Base-by-base conservation (phyloP, 2,113 vertebrate species). In the Salminus brasiliensis region DNA sequence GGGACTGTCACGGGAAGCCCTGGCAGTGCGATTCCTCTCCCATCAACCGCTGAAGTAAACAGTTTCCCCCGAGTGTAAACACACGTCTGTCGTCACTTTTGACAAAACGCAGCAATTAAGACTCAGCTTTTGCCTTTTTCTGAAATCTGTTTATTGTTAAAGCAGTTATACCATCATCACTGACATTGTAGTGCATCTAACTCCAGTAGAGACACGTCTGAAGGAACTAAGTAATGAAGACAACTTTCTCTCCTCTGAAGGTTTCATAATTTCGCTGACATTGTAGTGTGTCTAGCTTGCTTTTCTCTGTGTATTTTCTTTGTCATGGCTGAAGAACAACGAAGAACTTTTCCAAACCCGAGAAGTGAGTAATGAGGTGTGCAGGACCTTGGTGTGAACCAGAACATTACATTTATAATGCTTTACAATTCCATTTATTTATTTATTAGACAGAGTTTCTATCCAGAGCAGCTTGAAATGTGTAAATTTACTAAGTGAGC, bases 1-100 rank as follows among this genome's bases (percentile, higher is more conserved):
- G 81, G 78, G 79, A 66, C 78, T 65, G 81, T 85, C 78, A 78
- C 68, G 70, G 89, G 87, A 74, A 85, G 72, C n/a, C 39, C 39
- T 81, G 80, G 60, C 55, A 21, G 57, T 23, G 49, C 36, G 15
- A 36, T 70, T 69, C 77, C 83, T 87, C 78, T 85, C 81, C 84
- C 87, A 84, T 91, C 89, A 89, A 83, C 86, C 85, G 84, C 85
- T 87, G 85, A 87, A 88, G 88, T 91, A 90, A 91, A 91, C 86
- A 76, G 83, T 90, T 55, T 89, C 88, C 87, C 87, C 83, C 71
- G 82, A 87, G 86, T 84, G 87, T 88, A 91, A 84, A 90, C 87
- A 89, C 60, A 81, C 85, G 84, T 90, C 88, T 82, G 81, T 91
- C 87, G 86, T 72, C 82, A 76, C 87, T 81, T 47, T 76, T 76